Base-by-base conservation (phyloP, 2,113 vertebrate genomes). In the Chlamydotis undulata region DNA sequence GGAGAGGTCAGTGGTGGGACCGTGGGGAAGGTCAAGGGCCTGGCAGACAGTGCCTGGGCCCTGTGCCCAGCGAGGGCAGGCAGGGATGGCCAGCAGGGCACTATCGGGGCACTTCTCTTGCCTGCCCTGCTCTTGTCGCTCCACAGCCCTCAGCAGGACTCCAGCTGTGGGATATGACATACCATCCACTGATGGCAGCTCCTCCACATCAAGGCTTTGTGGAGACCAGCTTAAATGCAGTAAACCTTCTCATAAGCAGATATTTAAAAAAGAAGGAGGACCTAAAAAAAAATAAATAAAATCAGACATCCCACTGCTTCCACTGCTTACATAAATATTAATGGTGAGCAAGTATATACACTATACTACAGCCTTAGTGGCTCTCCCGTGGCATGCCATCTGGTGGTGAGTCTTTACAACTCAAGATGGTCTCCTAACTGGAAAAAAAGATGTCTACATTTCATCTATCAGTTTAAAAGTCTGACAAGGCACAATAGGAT, bases 361-460 rank as follows among this genome's bases (percentile, higher is more conserved):
- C 52, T 3, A 2, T 6, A 0, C 2, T 12, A 33, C 9, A 87
- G 49, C 53, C 7, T 10, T 18, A 29, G 19, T 7, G 41, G 11
- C 4, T 8, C 21, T 31, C 25, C 11, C 50, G 31, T 7, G n/a
- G 4, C 37, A 2, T 41, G 61, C 50, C 45, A 83, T 24, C 92
- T 83, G 35, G 70, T 12, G 45, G 45, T 67, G 71, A 8, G 12
- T 31, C 17, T 16, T 41, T 9, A 37, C 15, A n/a, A 4, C 14
- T n/a, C 25, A 47, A 61, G 45, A 57, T 17, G 22, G 24, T 47
- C 70, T 37, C 29, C 31, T 6, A 10, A 37, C 55, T 11, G 28
- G 28, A n/a, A 52, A 61, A 8, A 45, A 10, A 61, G 2, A 45
- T 35, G 0, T 15, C 19, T 45, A 12, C 28, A 31, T 76, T 89